Evolutionary conservation across 1,140 invertebrate species (phyloP), one percentile per base, ranked within the genome.

Genomic region (Doryteuthis pealeii): DNA sequence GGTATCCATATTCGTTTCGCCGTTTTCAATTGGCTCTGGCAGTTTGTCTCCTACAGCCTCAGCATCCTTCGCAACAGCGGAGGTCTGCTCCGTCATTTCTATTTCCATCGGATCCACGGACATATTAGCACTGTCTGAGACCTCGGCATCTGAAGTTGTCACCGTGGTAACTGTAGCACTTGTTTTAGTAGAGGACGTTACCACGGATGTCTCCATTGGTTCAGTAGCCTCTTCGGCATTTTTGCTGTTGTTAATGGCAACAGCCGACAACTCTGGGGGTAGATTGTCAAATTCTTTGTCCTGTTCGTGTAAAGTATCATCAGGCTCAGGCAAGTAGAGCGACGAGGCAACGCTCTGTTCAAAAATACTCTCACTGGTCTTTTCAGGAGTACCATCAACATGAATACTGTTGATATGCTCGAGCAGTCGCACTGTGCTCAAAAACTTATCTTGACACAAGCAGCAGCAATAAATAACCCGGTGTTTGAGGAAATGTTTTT

Each of bases 401-500:
- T 87, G 86, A 8, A 31, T 66, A 40, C 74, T 76, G 32, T 79
- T 80, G 54, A 89, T 74, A 76, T 89, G 88, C 14, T 84, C 82
- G 58, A 83, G 83, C 10, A 89, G 76, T 1, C 79, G 79, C 10
- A 82, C 72, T 1, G 86, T 78, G 74, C 86, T 86, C 2, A 85
- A 76, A 62, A 82, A 84, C 74, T 81, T 83, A 31, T 77, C 68
- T 8, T 79, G 45, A 79, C 84, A 84, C 54, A 79, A 28, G 35
- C 70, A 75, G 72, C 82, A 83, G 65, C 80, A 79, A 73, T 85
- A 87, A 10, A 88, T 82, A 73, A 85, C 81, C 31, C 84, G 75
- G 75, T 88, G 87, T 73, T 86, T 87, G 14, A 80, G 77, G 72
- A 85, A 84, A 77, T 88, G 87, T 73, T 86, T 87, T 62, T 87